Evolutionary conservation across 2,888 invertebrate genomes (phyloP).

Genomic region (Standfussiana lucernea): DNA sequence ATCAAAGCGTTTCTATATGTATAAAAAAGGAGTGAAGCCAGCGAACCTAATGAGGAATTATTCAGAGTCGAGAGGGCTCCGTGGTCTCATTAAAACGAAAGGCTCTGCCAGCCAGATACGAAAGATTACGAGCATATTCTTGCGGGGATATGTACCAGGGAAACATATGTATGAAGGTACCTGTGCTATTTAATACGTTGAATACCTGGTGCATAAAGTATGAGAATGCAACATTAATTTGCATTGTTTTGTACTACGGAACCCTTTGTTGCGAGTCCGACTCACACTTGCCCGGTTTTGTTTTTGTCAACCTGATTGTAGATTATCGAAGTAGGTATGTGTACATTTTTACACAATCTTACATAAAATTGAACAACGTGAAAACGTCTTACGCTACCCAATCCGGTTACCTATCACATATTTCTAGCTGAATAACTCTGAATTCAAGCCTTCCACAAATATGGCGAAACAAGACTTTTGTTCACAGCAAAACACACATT

Average conservation of each 20-base stretch:
- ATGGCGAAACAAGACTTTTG: slow-evolving; percentile 6
- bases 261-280: not conserved
- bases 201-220: not conserved
- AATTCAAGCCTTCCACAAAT: slow-evolving; percentile 20
- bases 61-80: slow-evolving; percentile 69
- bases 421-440: slow-evolving; percentile 36
- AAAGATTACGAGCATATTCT: slow-evolving; percentile 59
- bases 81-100: slow-evolving; percentile 70
- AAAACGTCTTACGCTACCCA: not conserved
- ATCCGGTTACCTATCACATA: slow-evolving; percentile 26
- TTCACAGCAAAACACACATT: slow-evolving; percentile 24
- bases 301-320: not conserved
- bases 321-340: not conserved
- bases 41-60: slow-evolving; percentile 74
- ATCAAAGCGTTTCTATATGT: slow-evolving; percentile 40
- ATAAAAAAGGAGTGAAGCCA: slow-evolving; percentile 63
- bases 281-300: not conserved
- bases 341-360: not conserved
- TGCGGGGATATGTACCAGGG: slow-evolving; percentile 35
- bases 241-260: not conserved
- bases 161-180: slow-evolving; percentile 16
- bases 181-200: not conserved
- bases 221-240: not conserved
- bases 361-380: not conserved
- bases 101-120: slow-evolving; percentile 52